These are phyloP conservation scores for Coleophora deauratella DNA, from an alignment of 2,888 invertebrate genomes.

Conservation along the genomic window DNA sequence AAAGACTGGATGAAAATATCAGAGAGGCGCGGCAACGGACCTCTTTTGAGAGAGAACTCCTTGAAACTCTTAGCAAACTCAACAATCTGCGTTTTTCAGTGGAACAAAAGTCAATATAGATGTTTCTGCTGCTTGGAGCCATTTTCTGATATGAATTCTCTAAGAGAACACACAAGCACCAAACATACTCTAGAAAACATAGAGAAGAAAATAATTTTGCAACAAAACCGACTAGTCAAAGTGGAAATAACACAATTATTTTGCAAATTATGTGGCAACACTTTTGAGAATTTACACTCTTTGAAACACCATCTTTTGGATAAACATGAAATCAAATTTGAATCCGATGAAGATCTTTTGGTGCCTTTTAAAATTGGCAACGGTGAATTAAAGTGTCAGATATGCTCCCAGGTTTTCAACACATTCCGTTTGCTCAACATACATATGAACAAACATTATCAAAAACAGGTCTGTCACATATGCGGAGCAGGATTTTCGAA, in stretches of 20 bases:
- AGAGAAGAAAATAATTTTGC: slow-evolving; percentile 46
- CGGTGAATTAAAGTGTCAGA: slow-evolving; percentile 37
- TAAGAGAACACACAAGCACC: slow-evolving; percentile 36
- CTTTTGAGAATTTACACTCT: slow-evolving; percentile 22
- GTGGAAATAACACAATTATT: slow-evolving; percentile 45
- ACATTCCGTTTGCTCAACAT: slow-evolving; percentile 49
- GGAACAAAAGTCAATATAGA: slow-evolving; percentile 52
- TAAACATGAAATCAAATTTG: slow-evolving; percentile 32
- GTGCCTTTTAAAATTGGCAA: slow-evolving; percentile 49
- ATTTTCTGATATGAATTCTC: slow-evolving; percentile 35
- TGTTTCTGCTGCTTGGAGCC: slow-evolving; percentile 59
- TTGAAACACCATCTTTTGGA: slow-evolving; percentile 34
- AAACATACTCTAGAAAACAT: slow-evolving; percentile 38
- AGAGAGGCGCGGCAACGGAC: slow-evolving; percentile 40
- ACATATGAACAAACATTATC: slow-evolving; percentile 57
- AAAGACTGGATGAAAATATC: slow-evolving; percentile 33
- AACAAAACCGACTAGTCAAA: slow-evolving; percentile 52
- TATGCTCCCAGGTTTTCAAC: slow-evolving; percentile 39
- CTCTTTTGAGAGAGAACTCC: slow-evolving; percentile 44
- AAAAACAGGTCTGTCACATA: slow-evolving; percentile 54
- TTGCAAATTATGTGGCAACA: slow-evolving; percentile 41
- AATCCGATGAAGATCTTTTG: slow-evolving; percentile 35
- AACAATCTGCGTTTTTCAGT: slow-evolving; percentile 52
- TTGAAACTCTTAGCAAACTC: slow-evolving; percentile 69
- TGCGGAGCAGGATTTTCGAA: slow-evolving; percentile 57